These are phyloP conservation scores for Drosophila nr. perissopoda DNA, from an alignment of 2,888 invertebrate genomes.

Conservation along the genomic window DNA sequence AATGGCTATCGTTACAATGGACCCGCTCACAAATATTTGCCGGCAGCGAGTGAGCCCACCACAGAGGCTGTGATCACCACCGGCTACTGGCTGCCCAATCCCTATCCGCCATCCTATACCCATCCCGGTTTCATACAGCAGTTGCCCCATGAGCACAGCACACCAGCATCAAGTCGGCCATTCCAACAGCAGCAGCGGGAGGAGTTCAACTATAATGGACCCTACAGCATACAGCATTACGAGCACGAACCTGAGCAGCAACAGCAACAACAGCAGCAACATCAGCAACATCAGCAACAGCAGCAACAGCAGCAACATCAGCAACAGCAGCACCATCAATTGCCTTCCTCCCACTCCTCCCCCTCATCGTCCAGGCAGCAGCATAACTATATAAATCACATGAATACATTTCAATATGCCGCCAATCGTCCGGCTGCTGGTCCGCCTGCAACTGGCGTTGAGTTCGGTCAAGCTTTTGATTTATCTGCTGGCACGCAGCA, in stretches of 20 bases:
- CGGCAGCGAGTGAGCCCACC: constrained; percentile 35
- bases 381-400: constrained; percentile 5
- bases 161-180: not conserved
- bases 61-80: constrained; percentile 41
- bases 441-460: constrained; percentile 33
- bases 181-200: constrained; percentile 22
- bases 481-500: constrained; percentile 47
- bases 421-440: constrained; percentile 30
- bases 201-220: constrained; percentile 34
- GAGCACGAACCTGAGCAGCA: constrained; percentile 22
- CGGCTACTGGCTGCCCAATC: constrained; percentile 52
- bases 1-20: constrained; percentile 70
- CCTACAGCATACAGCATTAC: constrained; percentile 55
- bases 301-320: constrained; percentile 22
- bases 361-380: constrained; percentile 8
- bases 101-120: constrained; percentile 3
- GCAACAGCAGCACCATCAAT: constrained; percentile 15
- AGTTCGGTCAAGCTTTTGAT: constrained; percentile 39
- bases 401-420: constrained; percentile 47
- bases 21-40: constrained; percentile 68
- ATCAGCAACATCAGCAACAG: constrained; percentile 23
- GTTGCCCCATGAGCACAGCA: constrained; percentile 30
- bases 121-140: constrained; percentile 10
- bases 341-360: not conserved
- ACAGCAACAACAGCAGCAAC: constrained; percentile 16